phyloP scores from a whole-genome alignment of 2,797 vertebrate species.

The Aselliscus stoliczkanus region DNA sequence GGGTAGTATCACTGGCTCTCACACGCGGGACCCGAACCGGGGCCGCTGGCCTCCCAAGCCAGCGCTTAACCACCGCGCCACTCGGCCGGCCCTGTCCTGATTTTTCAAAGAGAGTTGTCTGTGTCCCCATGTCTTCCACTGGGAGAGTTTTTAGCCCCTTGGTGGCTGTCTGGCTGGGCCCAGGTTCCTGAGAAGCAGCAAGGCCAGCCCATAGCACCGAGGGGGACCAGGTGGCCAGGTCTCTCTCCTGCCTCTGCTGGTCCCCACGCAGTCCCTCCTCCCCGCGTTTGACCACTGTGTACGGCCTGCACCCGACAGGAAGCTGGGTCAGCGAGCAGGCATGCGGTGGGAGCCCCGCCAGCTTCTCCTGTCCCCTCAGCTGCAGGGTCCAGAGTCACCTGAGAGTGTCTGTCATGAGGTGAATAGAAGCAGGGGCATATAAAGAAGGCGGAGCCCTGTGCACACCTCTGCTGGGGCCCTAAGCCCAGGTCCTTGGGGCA shows the following conservation, averaged over 20 bases:
- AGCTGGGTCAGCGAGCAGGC: neutral
- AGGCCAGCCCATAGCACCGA: neutral
- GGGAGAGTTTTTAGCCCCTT: no score
- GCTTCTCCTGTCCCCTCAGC: neutral
- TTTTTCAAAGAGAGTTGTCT: neutral
- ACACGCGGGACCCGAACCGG: no score
- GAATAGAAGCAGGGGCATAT: rapidly evolving
- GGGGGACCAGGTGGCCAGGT: neutral
- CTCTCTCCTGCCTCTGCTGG: neutral
- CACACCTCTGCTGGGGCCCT: neutral
- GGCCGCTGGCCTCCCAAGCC: no score
- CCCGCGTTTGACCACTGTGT: rapidly evolving
- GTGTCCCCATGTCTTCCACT: neutral
- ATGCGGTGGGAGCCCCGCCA: rapidly evolving
- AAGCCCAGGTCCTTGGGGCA: neutral
- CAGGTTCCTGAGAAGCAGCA: rapidly evolving
- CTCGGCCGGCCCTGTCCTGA: no score
- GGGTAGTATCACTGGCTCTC: no score
- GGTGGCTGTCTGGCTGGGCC: neutral
- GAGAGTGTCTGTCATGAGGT: neutral
- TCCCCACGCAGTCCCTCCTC: neutral
- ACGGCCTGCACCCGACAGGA: neutral
- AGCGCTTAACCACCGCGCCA: no score
- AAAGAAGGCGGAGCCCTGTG: neutral
- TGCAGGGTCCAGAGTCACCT: neutral